A percentile compares a stretch with the other conserved stretches of the same genome.
Conservation (phyloP, 2,797 vertebrate species). For the Xyrichtys novacula region DNA sequence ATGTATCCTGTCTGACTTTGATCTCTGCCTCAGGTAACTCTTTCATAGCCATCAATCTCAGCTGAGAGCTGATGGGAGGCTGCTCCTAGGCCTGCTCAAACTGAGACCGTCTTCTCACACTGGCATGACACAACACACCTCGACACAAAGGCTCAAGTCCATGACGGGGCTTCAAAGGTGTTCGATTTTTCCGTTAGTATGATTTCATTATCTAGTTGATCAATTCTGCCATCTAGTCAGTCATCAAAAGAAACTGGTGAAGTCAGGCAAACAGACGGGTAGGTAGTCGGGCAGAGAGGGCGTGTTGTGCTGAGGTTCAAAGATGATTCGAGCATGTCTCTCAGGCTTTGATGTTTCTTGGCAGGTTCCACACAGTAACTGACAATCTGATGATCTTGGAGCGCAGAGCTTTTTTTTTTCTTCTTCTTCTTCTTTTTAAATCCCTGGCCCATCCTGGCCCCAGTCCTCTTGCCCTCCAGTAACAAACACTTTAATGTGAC, state of each 20-base stretch:
- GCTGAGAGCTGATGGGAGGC: constrained; percentile 60
- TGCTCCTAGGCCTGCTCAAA: constrained; percentile 69
- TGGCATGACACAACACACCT: constrained; percentile 36
- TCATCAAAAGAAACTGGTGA: constrained; percentile 26
- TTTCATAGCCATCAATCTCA: constrained; percentile 79
- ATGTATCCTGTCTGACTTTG: constrained; percentile 82
- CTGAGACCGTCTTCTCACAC: constrained; percentile 48
- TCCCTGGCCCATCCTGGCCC: constrained; percentile 60
- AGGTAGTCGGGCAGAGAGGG: constrained; percentile 53
- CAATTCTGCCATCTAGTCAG: constrained; percentile 8
- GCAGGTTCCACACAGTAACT: constrained; percentile 77
- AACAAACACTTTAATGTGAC: constrained; percentile 82
- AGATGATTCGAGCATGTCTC: constrained; percentile 73
- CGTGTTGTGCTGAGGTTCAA: constrained; percentile 75
- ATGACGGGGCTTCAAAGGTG: constrained; percentile 28
- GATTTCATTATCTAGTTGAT: constrained; percentile 25
- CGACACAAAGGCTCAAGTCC: constrained; percentile 7
- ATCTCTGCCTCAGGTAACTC: constrained; percentile 83
- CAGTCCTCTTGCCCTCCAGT: constrained; percentile 68
- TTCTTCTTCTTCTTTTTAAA: constrained; percentile 38
- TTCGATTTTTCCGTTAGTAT: constrained; percentile 25
- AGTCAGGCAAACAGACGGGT: constrained; percentile 37
- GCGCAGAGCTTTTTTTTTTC: constrained; percentile 27
- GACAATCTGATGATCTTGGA: constrained; percentile 81
- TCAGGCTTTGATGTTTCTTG: constrained; percentile 83